Conservation (phyloP, 2,797 vertebrate genomes). For the Columba guinea region DNA sequence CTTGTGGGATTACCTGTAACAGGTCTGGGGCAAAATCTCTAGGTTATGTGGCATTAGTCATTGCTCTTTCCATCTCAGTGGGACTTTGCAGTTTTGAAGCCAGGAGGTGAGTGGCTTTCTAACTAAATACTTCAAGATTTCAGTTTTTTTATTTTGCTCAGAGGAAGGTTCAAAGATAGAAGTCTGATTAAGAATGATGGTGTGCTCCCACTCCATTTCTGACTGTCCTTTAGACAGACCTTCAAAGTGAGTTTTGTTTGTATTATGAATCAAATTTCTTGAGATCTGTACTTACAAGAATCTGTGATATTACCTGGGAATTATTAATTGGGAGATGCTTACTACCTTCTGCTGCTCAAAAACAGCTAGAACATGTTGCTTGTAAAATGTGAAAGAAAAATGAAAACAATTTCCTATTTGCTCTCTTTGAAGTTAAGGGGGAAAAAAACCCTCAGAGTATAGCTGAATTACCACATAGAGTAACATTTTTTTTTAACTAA, state of each 20-base stretch:
- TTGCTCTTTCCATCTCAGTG: background rate
- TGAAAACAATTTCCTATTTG: constrained; percentile 47
- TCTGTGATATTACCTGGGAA: constrained; percentile 26
- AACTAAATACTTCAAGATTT: background rate
- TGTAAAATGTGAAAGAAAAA: constrained; percentile 47
- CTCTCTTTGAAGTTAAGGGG: constrained; percentile 64
- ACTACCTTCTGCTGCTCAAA: constrained; percentile 43
- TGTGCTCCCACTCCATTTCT: background rate
- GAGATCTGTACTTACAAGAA: background rate
- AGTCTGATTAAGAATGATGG: constrained; percentile 17
- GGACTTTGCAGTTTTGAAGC: constrained; percentile 5
- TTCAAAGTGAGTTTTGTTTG: constrained; percentile 46
- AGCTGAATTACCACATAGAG: constrained; percentile 54
- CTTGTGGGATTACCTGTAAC: background rate
- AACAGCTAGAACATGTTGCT: background rate
- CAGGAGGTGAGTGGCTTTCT: constrained; percentile 11
- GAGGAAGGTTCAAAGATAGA: constrained; percentile 41
- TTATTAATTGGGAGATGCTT: constrained; percentile 42
- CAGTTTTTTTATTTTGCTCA: constrained; percentile 34
- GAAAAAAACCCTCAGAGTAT: background rate
- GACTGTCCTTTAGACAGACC: constrained; percentile 12
- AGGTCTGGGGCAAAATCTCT: background rate
- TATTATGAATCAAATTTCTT: constrained; percentile 26
- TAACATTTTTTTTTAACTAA: background rate
- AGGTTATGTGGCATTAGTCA: background rate